phyloP scores from a whole-genome alignment of 2,113 vertebrate species.

The Trematocara unimaculatum region DNA sequence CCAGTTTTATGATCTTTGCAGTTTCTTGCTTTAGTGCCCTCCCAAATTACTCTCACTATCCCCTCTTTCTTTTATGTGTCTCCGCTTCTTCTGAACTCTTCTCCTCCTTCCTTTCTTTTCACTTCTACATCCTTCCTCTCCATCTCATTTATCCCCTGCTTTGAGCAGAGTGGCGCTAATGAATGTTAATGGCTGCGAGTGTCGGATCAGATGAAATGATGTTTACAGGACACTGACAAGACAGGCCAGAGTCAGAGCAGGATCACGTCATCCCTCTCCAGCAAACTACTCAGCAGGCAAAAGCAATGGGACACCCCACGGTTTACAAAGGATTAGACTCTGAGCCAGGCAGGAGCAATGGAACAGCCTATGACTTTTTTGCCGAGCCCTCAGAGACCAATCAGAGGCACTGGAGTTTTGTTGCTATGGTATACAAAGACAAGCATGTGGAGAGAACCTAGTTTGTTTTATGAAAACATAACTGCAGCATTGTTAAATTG shows the following conservation, averaged over 20 bases:
- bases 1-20: slow-evolving; percentile 3
- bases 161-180: slow-evolving; percentile 40
- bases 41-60: slow-evolving; percentile 21
- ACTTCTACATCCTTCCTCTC: slow-evolving; percentile 1
- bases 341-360: slow-evolving; percentile 32
- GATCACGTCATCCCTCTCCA: slow-evolving; percentile 13
- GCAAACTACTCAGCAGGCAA: slow-evolving; percentile 16
- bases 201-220: slow-evolving; percentile 52
- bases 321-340: slow-evolving; percentile 35
- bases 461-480: slow-evolving; percentile 29
- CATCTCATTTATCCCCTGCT: slow-evolving; percentile 28
- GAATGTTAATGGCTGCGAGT: slow-evolving; percentile 56
- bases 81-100: slow-evolving; percentile 30
- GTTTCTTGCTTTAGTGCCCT: not conserved
- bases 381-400: slow-evolving; percentile 45
- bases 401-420: slow-evolving; percentile 51
- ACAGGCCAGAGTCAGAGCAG: slow-evolving; percentile 25
- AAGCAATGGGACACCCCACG: slow-evolving; percentile 21
- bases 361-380: not conserved
- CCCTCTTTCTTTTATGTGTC: slow-evolving; percentile 23
- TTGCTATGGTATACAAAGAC: slow-evolving; percentile 64
- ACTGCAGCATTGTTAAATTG: slow-evolving; percentile 2
- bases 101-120: slow-evolving; percentile 20
- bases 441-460: slow-evolving; percentile 44
- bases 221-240: slow-evolving; percentile 43